Percentiles rank a stretch among this genome's conserved stretches.
phyloP scores from a whole-genome alignment of 2,797 vertebrate species.

The Arremon brunneinucha region DNA sequence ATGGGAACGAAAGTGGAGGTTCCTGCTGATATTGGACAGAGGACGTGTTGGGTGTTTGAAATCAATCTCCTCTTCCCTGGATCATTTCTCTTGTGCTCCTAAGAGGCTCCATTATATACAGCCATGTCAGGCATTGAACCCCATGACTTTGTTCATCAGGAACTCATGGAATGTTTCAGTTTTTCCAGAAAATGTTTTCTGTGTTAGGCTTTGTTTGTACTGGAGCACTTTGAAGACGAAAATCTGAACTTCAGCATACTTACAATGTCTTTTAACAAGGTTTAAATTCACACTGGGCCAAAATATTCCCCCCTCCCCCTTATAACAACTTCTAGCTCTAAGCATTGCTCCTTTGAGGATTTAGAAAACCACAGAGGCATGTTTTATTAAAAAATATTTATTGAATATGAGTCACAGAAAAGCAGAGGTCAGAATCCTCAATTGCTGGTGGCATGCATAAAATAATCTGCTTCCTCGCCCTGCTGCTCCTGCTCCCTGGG shows the following conservation, averaged over 20 bases:
- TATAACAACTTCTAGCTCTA: conserved; percentile 23
- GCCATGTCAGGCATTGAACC: conserved; percentile 6
- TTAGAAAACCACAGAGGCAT: conserved; percentile 42
- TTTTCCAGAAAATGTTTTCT: conserved; percentile 61
- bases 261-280: conserved; percentile 62
- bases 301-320: neutral
- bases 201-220: conserved; percentile 64
- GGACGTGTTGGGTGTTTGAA: conserved; percentile 47
- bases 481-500: accelerated
- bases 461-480: neutral
- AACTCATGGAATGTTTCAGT: conserved; percentile 61
- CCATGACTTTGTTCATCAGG: conserved; percentile 33
- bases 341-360: conserved; percentile 56
- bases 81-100: conserved; percentile 46
- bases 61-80: conserved; percentile 43
- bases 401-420: conserved; percentile 49
- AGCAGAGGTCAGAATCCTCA: conserved; percentile 37
- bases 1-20: conserved; percentile 42
- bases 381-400: conserved; percentile 61
- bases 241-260: conserved; percentile 61
- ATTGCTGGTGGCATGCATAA: neutral
- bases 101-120: conserved; percentile 45
- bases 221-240: conserved; percentile 59
- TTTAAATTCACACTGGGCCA: conserved; percentile 63
- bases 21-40: conserved; percentile 51